Percentiles rank a stretch among this genome's conserved stretches.
phyloP scores from a whole-genome alignment of 2,797 vertebrate species.

The Craterocephalus amniculus region DNA sequence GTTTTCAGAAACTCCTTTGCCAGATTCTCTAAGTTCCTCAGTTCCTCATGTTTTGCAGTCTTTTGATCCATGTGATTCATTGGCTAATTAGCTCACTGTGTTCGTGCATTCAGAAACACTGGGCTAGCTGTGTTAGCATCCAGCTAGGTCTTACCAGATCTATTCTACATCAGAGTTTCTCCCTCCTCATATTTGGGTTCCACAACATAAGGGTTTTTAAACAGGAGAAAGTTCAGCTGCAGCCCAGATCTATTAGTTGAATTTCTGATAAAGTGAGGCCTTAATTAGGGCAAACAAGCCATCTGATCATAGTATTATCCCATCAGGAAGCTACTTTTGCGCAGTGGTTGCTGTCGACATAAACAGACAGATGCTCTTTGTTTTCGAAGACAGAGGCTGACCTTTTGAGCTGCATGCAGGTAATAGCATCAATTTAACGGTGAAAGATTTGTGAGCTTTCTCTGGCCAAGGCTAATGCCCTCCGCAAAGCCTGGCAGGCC shows the following conservation, averaged over 20 bases:
- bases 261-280: neutral
- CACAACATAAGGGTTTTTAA: no score
- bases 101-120: no score
- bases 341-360: conserved; percentile 46
- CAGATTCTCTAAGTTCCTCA: no score
- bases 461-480: conserved; percentile 39
- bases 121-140: no score
- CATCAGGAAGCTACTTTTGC: conserved; percentile 21
- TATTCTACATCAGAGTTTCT: no score
- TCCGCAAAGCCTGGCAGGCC: conserved; percentile 20
- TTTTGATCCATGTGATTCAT: no score
- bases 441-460: conserved; percentile 48
- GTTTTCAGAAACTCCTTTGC: no score
- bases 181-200: no score
- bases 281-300: conserved; percentile 32
- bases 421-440: conserved; percentile 71
- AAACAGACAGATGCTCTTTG: conserved; percentile 70
- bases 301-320: conserved; percentile 55
- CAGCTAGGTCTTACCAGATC: no score
- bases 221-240: no score
- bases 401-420: conserved; percentile 64
- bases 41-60: no score
- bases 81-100: no score
- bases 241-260: conserved; percentile 1
- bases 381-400: conserved; percentile 58